Base-by-base conservation (phyloP, 2,113 vertebrate species). In the Columba livia region DNA sequence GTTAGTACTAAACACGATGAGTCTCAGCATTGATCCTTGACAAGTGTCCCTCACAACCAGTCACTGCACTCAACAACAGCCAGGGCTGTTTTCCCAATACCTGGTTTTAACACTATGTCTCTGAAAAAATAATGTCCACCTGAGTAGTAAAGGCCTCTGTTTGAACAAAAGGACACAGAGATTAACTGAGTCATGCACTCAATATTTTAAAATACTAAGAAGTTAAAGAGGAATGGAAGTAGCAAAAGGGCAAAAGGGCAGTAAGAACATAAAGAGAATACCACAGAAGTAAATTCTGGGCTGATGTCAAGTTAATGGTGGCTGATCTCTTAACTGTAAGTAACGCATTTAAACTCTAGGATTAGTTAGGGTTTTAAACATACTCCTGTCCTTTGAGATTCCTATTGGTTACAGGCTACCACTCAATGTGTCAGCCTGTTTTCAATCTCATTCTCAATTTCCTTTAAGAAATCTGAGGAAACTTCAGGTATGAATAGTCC, bases 21-120 rank as follows among this genome's bases (percentile, higher is more conserved):
- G 32, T 38, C 32, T 79, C 47, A 66, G 38, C 51, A 50, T 3
- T 62, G 61, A 79, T 51, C 28, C 67, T 57, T 18, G 23, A 73
- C 32, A 10, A 73, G 4, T 1, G 0, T n/a, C 0, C 1, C 5
- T 61, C 40, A 17, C 42, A n/a, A 73, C 15, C 47, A 20, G 13
- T 48, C 18, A 36, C 21, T 72, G 21, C 31, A 61, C 32, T 79
- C 40, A 56, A 25, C 29, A 84, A 7, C 40, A 79, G 31, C 38
- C 48, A 31, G 28, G 10, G 26, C 32, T 57, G 28, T 56, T 93
- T 88, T 74, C 24, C 28, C 32, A 26, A 15, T 44, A 48, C 10
- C 8, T 78, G 71, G 12, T 25, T 26, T 38, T 79, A 73, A 74
- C 13, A 6, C 18, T 61, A 18, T 48, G 29, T 13, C 19, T 62